Evolutionary conservation across 2,797 vertebrate species (phyloP), one percentile per base, ranked within the genome.

Genomic region (Bufotes viridis): DNA sequence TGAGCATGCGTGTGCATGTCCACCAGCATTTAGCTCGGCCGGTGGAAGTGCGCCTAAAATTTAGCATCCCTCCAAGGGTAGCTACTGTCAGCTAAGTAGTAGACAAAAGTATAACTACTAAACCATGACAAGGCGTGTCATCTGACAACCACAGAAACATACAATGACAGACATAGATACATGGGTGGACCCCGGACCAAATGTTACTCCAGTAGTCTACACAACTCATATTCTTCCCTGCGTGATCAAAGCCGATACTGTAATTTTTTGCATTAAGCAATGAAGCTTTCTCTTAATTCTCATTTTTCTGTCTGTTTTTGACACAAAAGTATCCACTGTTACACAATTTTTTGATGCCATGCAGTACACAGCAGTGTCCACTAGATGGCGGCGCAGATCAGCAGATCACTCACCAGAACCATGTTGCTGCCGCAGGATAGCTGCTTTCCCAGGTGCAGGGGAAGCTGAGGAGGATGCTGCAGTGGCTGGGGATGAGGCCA

Each of bases 351-450:
- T 76, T 9, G 15, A 12, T 75, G 9, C 14, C 12, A 10, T 26
- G 24, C 63, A 87, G 9, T 74, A 14, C 26, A 26, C 42, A 42
- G 0, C 2, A 14, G 15, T 3, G 7, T 18, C 34, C 92, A 90
- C 90, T 83, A 85, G 91, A 91, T 91, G 93, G 86, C 92, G 92
- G 92, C 94, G 92, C 92, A 87, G 90, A 34, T 93, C 91, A 85
- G 82, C 22, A 93, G 92, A 57, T 53, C n/a, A 93, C 96, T 95
- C 94, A 98, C 97, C 97, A 51, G 96, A 95, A 89, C 94, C 94
- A 6, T 95, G 95, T 90, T 96, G 95, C 93, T 96, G 97, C 88
- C 94, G 94, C 91, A 96, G 96, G 90, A 97, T 94, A 91, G 94
- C 94, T 10, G 94, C 94, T 67, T 94, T 95, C 49, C 95, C 94